Conservation (phyloP, 2,888 invertebrate species). For the Halictus ligatus region DNA sequence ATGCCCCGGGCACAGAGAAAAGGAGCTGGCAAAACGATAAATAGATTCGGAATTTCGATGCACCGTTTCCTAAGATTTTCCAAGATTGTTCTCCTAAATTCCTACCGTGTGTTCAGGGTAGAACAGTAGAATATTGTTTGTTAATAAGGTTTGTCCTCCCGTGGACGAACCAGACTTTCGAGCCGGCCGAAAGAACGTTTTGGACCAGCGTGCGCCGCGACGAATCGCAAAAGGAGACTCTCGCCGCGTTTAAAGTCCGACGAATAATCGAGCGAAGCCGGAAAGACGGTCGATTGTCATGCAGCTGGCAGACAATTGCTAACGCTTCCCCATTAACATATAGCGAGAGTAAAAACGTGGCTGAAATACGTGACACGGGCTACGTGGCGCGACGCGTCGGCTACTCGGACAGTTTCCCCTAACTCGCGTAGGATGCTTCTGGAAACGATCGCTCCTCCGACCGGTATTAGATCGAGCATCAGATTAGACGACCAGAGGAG, state of each 20-base stretch:
- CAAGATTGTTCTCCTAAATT: too few relatives aligned
- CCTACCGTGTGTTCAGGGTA: too few relatives aligned
- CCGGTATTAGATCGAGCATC: too few relatives aligned
- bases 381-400: background rate
- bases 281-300: constrained; percentile 77
- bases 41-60: too few relatives aligned
- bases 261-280: constrained; percentile 68
- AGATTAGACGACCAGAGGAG: too few relatives aligned
- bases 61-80: too few relatives aligned
- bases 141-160: background rate
- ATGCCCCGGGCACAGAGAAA: too few relatives aligned
- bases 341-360: constrained; percentile 66
- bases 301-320: constrained; percentile 69
- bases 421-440: background rate
- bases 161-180: background rate
- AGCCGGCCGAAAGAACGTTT: background rate
- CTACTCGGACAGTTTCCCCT: background rate
- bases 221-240: background rate
- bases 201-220: background rate
- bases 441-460: background rate
- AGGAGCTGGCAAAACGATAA: too few relatives aligned
- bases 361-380: constrained; percentile 61
- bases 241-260: constrained; percentile 23
- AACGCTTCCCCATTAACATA: constrained; percentile 63
- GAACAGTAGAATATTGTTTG: too few relatives aligned